Base-by-base conservation (phyloP, 2,797 vertebrate species). In the Fistularia tabacaria region DNA sequence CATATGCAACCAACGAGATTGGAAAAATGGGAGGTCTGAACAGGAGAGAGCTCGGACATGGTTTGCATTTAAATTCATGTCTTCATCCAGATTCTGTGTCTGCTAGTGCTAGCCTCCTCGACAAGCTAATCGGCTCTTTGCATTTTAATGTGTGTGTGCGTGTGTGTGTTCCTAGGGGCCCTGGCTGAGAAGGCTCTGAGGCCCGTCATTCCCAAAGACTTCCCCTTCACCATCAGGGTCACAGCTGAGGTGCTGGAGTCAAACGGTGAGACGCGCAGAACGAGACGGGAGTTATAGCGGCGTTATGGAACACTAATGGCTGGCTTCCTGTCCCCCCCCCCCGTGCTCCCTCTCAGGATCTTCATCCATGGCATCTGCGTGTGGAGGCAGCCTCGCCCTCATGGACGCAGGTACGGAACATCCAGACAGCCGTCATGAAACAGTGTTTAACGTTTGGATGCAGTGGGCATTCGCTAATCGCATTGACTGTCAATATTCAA, bases 211-310 rank as follows among this genome's bases (percentile, higher is more conserved):
- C 97, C 97, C 41, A 92, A 89, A 84, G 92, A 97, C 69, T 99
- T 98, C 74, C 97, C 97, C 9, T 99, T 99, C 85, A 99, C 97
- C 6, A 92, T 98, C 78, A 87, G 97, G 59, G 92, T 99, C 62
- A 97, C 96, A 46, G 92, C 97, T n/a, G 97, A 99, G 89, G 97
- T 99, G 59, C 80, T 99, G 10, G 97, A 98, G 86, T 99, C 97
- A 66, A 99, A 99, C 13, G 97, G 97, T 93, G 64, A 72, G 88
- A 51, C 14, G 47, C 11, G 6, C 14, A 7, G 1, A 12, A 36
- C 43, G 14, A 40, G 25, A 41, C 48, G 1, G 49, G 45, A 36
- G 9, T 8, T 10, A 42, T 10, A 3, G 14, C n/a, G 25, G 25
- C 5, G 25, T 25, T 25, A 25, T 25, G 5, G 5, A 25, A 25